Evolutionary conservation across 2,113 vertebrate species (phyloP).

Genomic region (Lasiurus borealis): DNA sequence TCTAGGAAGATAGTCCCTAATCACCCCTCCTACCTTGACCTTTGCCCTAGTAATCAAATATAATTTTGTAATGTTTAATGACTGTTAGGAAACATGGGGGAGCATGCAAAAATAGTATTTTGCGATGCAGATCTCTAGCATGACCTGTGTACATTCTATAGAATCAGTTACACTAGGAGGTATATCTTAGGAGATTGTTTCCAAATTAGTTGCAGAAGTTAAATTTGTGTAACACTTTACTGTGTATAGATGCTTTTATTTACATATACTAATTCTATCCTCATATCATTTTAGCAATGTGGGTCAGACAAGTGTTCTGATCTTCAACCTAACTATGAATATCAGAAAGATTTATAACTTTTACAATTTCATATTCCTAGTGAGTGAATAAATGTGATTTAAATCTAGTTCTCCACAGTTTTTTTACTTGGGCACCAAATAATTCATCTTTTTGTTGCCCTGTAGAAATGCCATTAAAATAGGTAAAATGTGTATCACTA

Average conservation of each 20-base stretch:
- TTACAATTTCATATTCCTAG: constrained; percentile 12
- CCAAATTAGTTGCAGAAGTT: constrained; percentile 12
- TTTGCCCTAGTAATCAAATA: background rate
- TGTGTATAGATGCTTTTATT: background rate
- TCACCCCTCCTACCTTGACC: background rate
- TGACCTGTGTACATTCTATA: background rate
- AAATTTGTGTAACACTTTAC: background rate
- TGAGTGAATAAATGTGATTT: constrained; percentile 56
- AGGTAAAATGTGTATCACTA: background rate
- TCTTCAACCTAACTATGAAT: background rate
- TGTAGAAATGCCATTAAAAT: background rate
- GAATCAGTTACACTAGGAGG: background rate
- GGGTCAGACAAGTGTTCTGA: background rate
- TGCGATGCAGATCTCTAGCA: background rate
- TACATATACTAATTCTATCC: background rate
- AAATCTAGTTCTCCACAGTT: constrained; percentile 26
- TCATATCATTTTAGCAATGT: background rate
- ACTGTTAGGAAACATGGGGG: background rate
- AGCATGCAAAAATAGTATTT: background rate
- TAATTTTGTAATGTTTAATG: background rate
- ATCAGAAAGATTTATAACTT: constrained; percentile 52
- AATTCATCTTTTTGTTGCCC: background rate
- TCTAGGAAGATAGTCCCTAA: background rate
- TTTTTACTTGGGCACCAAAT: constrained; percentile 31
- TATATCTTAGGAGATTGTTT: constrained; percentile 2